Base-by-base conservation (phyloP, 2,113 vertebrate species). In the Arenaria interpres region DNA sequence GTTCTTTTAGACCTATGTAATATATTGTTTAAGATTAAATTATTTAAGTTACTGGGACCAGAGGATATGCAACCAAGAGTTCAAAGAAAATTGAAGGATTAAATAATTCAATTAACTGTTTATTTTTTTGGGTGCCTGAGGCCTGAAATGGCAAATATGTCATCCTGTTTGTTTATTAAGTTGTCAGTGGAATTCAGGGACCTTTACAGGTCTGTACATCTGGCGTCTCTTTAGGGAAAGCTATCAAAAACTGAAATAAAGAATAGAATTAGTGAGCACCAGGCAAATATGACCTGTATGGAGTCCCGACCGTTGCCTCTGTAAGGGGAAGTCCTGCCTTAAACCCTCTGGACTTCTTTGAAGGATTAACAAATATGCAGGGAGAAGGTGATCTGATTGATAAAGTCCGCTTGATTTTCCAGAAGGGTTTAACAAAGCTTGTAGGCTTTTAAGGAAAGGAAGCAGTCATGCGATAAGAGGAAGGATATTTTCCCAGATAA, bases 101-200 rank as follows among this genome's bases (percentile, higher is more conserved):
- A 88, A 92, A 68, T 94, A 90, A 90, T 83, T 95, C 28, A 59
- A 37, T 69, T 94, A 86, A 86, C 57, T 94, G 62, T 60, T 84
- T 81, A 20, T 86, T 76, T 96, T 96, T 33, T 24, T 76, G 67
- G 39, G 21, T 91, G 35, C 24, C 25, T 60, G 53, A 80, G 51
- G 57, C 88, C 33, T 75, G 63, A 93, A 92, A 72, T 72, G 53
- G 43, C 62, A 88, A 82, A 83, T 63, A 32, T 59, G 25, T 75
- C 53, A 30, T 83, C 89, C 56, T 88, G 1, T 93, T 78, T 88
- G 33, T 72, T 88, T 88, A 71, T 91, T 77, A 84, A 74, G 24
- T 79, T 90, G 63, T 93, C 54, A 20, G 35, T 91, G 80, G 68
- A 92, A 91, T 84, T 91, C 32, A 24, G 46, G 41, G 22, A 57